A percentile compares a stretch with the other conserved stretches of the same genome.
phyloP scores from a whole-genome alignment of 2,797 vertebrate genomes.

The Paramormyrops hopkinsi region DNA sequence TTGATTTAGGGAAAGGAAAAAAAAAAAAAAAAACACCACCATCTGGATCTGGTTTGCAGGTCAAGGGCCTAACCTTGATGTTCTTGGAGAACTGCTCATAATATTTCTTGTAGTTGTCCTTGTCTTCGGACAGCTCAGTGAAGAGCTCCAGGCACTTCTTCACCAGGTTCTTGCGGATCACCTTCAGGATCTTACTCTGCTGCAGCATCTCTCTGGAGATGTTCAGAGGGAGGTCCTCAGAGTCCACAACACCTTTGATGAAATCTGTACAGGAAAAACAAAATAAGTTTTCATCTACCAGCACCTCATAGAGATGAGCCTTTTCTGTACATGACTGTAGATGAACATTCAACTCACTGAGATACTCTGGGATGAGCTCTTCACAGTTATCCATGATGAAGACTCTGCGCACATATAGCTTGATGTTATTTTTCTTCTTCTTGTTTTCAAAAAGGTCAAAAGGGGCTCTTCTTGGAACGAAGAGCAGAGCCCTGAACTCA shows the following conservation, averaged over 20 bases:
- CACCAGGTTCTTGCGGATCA: conserved; percentile 72
- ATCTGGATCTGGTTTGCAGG: background rate
- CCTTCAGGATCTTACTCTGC: conserved; percentile 74
- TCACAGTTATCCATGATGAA: conserved; percentile 78
- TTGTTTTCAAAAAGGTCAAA: conserved; percentile 73
- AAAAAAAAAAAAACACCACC: background rate
- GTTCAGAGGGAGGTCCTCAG: conserved; percentile 69
- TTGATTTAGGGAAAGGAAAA: background rate
- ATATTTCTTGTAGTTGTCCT: conserved; percentile 74
- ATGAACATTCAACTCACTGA: conserved; percentile 54
- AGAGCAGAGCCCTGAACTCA: conserved; percentile 69
- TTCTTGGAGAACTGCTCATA: conserved; percentile 76
- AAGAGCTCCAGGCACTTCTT: conserved; percentile 74
- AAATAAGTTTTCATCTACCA: background rate
- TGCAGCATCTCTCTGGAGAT: conserved; percentile 76
- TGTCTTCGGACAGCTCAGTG: conserved; percentile 70
- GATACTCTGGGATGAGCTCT: conserved; percentile 70
- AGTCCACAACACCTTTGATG: conserved; percentile 72
- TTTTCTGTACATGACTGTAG: background rate
- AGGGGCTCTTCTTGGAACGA: conserved; percentile 66
- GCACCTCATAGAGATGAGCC: background rate
- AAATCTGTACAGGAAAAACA: conserved; percentile 53
- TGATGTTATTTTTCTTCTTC: conserved; percentile 76
- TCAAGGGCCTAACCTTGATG: conserved; percentile 56
- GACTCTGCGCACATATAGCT: conserved; percentile 68